Conservation (phyloP, 2,888 invertebrate genomes). For the Pseudoips prasinana region DNA sequence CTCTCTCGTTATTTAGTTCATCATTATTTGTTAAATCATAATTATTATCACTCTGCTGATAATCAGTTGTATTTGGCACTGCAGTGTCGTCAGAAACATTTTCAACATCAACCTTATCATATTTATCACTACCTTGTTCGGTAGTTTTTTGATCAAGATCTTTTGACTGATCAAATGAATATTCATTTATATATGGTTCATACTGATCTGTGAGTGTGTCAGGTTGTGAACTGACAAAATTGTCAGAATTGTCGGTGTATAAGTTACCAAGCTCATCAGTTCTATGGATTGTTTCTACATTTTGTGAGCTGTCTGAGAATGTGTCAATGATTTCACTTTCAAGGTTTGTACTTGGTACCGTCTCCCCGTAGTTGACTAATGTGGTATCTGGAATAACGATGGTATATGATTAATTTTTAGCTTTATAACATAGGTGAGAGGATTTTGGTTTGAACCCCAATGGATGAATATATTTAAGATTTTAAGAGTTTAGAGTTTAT, state of each 20-base stretch:
- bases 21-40: slow-evolving; percentile 35
- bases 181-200: slow-evolving; percentile 67
- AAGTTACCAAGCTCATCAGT: slow-evolving; percentile 72
- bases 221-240: slow-evolving; percentile 53
- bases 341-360: slow-evolving; percentile 40
- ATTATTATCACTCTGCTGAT: slow-evolving; percentile 53
- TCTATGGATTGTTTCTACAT: slow-evolving; percentile 59
- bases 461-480: no score
- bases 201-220: slow-evolving; percentile 62
- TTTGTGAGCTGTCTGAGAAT: slow-evolving; percentile 62
- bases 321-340: slow-evolving; percentile 61
- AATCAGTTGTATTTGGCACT: slow-evolving; percentile 52
- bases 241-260: slow-evolving; percentile 63
- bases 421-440: neutral
- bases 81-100: slow-evolving; percentile 40
- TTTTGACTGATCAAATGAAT: slow-evolving; percentile 55
- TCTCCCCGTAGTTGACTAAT: slow-evolving; percentile 69
- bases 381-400: slow-evolving; percentile 65
- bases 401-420: no score
- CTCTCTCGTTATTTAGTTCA: slow-evolving; percentile 76
- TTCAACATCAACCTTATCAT: slow-evolving; percentile 34
- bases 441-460: no score
- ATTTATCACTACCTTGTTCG: slow-evolving; percentile 42
- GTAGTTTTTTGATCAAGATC: slow-evolving; percentile 41
- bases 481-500: no score